Evolutionary conservation across 2,797 vertebrate species (phyloP), one percentile per base, ranked within the genome.

Genomic region (Micromesistius poutassou): DNA sequence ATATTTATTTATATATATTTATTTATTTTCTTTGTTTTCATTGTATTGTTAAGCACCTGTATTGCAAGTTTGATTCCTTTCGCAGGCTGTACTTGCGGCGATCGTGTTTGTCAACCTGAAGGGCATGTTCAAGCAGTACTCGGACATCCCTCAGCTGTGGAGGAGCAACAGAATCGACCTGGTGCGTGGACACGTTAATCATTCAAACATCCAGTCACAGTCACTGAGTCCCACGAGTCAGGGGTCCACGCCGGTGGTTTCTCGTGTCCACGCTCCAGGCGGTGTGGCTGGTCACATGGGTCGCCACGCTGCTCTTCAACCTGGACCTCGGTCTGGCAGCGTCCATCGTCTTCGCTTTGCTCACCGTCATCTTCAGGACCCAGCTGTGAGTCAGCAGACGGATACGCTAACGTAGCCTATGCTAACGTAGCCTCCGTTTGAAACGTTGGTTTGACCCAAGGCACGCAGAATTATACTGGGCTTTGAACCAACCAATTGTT

Each of bases 271-370:
- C 76, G 40, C 76, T 74, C 28, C 86, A 99, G 98, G 72, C 95
- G 78, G 93, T 99, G 84, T 99, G 98, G 98, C 72, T 97, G 80
- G 94, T 98, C 83, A 98, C 98, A 2, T 96, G 96, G 73, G 81
- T 95, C 78, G 95, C 95, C 82, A 97, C 97, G 0, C 74, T 98
- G 73, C 81, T 96, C 25, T 92, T 98, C 74, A 97, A 98, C 81
- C 86, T 99, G 89, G 98, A 99, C 85, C 87, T 99, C 1, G 98
- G 98, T 75, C 94, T 99, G 46, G 97, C 84, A 0, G 95, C 87
- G 4, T 96, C 98, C 0, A 90, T 99, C 76, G 87, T 78, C 31
- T 99, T 99, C 70, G 94, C 96, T 73, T 83, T 99, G 77, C 91
- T 99, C 71, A 96, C 96, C 0, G 94, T 99, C 79, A 96, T 98